Evolutionary conservation across 2,113 vertebrate genomes (phyloP), one percentile per base, ranked within the genome.

Genomic region (Cyprinus carpio): DNA sequence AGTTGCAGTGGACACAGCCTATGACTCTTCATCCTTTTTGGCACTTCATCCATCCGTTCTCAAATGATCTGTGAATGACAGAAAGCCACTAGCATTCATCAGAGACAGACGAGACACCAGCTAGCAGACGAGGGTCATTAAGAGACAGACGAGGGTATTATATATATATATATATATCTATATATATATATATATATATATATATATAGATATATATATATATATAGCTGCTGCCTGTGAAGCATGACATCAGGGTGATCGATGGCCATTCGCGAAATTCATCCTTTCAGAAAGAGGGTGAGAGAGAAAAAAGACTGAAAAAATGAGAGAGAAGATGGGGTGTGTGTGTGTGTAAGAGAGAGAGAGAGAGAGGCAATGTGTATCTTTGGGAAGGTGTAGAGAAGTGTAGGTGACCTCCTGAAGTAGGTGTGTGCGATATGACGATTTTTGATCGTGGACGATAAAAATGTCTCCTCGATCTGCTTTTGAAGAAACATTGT

Each of bases 21-120:
- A 8, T 6, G 16, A 69, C 16, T 67, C 79, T 16, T 65, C 67
- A 27, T 90, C 13, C 76, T 8, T 78, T 72, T 49, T 84, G 71
- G 40, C 71, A 51, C 37, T 83, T 72, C 12, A 20, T 65, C 65
- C 37, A 54, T 84, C 11, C 6, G 2, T 23, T 71, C 64, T 31
- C 40, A 82, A 82, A 71, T 82, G 18, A 51, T 65, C 62, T 81
- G 56, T 31, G 18, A 69, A 82, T 54, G 62, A 71, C 27, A 31
- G 46, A 29, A 65, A 27, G 60, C 65, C 46, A 25, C 46, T 46
- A 12, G 29, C 64, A 69, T 82, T 82, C 46, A 69, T 82, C 46
- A 49, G 78, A 65, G 60, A 64, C 60, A 11, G 60, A 69, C 3
- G 46, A 49, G 46, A n/a, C n/a, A n/a, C n/a, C n/a, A n/a, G n/a